These are phyloP conservation scores for Neria commutata DNA, from an alignment of 2,888 invertebrate species.

Conservation along the genomic window DNA sequence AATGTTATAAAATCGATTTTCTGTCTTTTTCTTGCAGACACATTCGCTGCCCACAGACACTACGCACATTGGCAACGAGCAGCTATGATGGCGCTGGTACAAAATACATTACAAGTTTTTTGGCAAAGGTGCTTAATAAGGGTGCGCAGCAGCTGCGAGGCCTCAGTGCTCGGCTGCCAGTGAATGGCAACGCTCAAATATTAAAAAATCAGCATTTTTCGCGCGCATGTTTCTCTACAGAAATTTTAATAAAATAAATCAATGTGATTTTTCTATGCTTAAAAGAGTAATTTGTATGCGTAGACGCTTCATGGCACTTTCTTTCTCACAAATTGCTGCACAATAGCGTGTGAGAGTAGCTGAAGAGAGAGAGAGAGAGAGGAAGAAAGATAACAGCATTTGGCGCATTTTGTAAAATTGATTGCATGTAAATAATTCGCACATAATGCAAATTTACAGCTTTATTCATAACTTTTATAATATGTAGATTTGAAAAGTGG, in stretches of 20 bases:
- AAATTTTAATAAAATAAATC: neutral
- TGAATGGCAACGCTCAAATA: neutral
- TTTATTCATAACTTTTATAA: too few relatives aligned
- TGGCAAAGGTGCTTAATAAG: constrained; percentile 42
- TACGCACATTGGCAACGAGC: constrained; percentile 61
- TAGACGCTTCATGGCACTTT: neutral
- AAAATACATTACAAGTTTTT: constrained; percentile 40
- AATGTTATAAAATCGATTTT: neutral
- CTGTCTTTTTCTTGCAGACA: constrained; percentile 42
- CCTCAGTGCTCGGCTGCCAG: neutral
- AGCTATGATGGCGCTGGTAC: constrained; percentile 57
- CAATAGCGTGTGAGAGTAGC: too few relatives aligned
- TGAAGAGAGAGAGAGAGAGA: too few relatives aligned
- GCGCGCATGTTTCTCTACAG: neutral
- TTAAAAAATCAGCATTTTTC: neutral
- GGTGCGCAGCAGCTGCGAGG: neutral
- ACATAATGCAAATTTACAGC: too few relatives aligned
- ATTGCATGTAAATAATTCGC: neutral
- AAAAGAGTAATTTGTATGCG: neutral
- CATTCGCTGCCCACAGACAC: constrained; percentile 62
- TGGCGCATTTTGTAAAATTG: too few relatives aligned
- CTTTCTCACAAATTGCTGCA: neutral
- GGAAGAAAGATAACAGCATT: too few relatives aligned
- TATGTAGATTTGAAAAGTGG: too few relatives aligned
- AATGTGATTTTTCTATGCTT: neutral